phyloP scores from a whole-genome alignment of 92 coral and sea anemone genomes.

The Siderastrea radians region DNA sequence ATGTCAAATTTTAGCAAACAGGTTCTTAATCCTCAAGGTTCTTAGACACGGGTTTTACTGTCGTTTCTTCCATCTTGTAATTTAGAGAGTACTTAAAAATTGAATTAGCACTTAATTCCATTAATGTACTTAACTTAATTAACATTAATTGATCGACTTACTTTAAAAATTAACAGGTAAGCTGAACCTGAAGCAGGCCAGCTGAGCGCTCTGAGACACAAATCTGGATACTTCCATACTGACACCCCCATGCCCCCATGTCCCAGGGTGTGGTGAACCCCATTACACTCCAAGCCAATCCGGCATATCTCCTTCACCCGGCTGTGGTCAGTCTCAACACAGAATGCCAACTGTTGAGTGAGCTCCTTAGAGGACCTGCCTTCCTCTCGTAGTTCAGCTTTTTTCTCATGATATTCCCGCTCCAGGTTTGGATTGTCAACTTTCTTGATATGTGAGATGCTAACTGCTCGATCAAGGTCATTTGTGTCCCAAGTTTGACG shows the following conservation, averaged over 20 bases:
- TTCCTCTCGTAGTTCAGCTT: slow-evolving; percentile 66
- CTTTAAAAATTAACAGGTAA: slow-evolving; percentile 76
- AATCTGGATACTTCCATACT: slow-evolving; percentile 81
- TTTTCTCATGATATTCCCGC: slow-evolving; percentile 73
- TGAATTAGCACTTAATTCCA: too few species aligned
- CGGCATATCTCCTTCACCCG: slow-evolving; percentile 76
- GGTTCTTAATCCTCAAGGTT: too few species aligned
- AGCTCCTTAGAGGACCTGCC: slow-evolving; percentile 81
- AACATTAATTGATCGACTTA: neutral
- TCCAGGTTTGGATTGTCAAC: slow-evolving; percentile 77
- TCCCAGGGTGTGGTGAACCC: slow-evolving; percentile 67
- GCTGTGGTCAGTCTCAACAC: slow-evolving; percentile 57
- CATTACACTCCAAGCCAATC: slow-evolving; percentile 74
- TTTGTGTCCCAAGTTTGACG: slow-evolving; percentile 73
- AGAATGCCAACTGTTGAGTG: slow-evolving; percentile 70
- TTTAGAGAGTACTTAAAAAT: too few species aligned
- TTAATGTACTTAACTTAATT: neutral
- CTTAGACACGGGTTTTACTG: too few species aligned
- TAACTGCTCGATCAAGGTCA: slow-evolving; percentile 61
- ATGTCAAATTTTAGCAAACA: too few species aligned
- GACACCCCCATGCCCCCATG: slow-evolving; percentile 85
- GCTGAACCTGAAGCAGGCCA: slow-evolving; percentile 65
- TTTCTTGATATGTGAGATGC: slow-evolving; percentile 62
- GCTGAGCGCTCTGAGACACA: slow-evolving; percentile 61
- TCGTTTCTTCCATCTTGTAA: too few species aligned